These are phyloP conservation scores for Xerus inauris DNA, from an alignment of 2,113 vertebrate genomes.

Conservation along the genomic window DNA sequence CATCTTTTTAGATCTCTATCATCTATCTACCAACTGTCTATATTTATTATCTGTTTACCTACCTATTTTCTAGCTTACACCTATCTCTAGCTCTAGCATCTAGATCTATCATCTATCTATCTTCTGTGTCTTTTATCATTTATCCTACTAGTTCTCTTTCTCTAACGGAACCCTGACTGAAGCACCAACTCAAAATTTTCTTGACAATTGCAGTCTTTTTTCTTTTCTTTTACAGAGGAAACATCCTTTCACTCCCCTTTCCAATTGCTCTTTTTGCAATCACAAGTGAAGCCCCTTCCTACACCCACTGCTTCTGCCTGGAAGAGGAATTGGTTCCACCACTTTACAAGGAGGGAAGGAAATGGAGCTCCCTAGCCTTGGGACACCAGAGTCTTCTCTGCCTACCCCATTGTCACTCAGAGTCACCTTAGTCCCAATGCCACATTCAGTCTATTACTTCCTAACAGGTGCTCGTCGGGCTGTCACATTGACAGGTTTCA, in stretches of 20 bases:
- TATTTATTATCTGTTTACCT: not conserved
- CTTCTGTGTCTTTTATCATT: not conserved
- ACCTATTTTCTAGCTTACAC: not conserved
- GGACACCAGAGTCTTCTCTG: no score
- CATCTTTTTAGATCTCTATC: not conserved
- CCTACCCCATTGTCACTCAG: not conserved
- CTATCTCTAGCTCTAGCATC: no score
- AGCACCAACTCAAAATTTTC: not conserved
- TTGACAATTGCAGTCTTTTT: not conserved
- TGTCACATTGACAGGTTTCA: not conserved
- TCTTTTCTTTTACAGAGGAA: not conserved
- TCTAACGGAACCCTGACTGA: not conserved
- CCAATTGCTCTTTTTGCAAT: rapidly evolving
- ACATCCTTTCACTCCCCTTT: not conserved
- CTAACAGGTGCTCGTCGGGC: not conserved
- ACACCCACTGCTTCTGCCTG: no score
- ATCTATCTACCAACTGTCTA: not conserved
- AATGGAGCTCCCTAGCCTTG: not conserved
- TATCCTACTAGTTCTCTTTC: not conserved
- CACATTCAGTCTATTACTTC: not conserved
- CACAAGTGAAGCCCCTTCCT: not conserved
- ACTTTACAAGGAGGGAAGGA: not conserved
- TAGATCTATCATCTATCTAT: not conserved
- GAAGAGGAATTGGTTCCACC: not conserved
- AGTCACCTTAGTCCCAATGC: no score